Base-by-base conservation (phyloP, 1,140 invertebrate genomes). In the Drosophila pallidifrons region DNA sequence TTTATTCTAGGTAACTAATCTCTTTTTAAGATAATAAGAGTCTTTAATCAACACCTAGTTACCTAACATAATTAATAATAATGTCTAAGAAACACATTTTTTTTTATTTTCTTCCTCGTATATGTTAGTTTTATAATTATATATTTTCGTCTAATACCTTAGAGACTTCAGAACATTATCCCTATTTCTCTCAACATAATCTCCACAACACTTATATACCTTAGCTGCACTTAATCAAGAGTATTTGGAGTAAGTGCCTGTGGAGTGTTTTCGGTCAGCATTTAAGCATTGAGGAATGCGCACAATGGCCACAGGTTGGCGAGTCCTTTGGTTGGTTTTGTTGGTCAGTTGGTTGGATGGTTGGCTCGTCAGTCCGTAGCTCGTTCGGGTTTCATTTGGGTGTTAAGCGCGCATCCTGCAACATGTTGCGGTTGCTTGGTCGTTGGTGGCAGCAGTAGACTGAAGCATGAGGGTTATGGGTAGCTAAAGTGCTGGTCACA, bases 221-320 rank as follows among this genome's bases (percentile, higher is more conserved):
- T 4, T 16, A 8, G 16, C 7, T 4, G 41, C 28, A 32, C 32
- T 20, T 41, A 59, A 11, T 30, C 10, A 1, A 74, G 63, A 32
- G 61, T 68, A 68, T 55, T 13, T 43, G 10, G 8, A 30, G 30
- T 35, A 61, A 58, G 51, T 63, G 72, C 15, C 60, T 57, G 54
- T 65, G 67, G 73, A 75, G 60, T 71, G 73, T 71, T 52, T 32
- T 59, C 47, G 73, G 68, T 65, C 30, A 51, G 52, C 57, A 55
- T 85, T 72, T 60, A 80, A 80, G 69, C 75, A 71, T 80, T 88
- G 80, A 88, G 77, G 77, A 83, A 88, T 88, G 83, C 79, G 64
- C 28, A 58, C 52, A 69, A 69, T 77, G 80, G 83, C 85, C 85
- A 89, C 83, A 88, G 83, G 85, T 88, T 89, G 85, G 70, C 75